phyloP scores from a whole-genome alignment of 2,888 invertebrate genomes.

The Ephialtes manifestator region DNA sequence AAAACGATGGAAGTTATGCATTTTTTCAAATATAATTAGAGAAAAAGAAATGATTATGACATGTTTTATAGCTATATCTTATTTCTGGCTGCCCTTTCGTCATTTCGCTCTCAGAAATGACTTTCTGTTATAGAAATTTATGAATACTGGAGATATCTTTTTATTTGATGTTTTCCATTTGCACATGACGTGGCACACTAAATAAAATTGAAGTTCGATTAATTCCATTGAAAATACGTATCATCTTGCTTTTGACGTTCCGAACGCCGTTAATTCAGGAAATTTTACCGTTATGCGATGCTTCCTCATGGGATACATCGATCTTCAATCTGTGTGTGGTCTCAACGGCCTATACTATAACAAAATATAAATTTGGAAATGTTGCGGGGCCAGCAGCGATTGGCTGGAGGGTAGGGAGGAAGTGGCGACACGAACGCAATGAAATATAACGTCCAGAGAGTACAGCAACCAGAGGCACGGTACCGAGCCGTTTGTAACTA shows the following conservation, averaged over 20 bases:
- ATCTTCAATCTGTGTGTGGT: slow-evolving; percentile 19
- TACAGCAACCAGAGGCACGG: slow-evolving; percentile 19
- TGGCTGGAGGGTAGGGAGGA: slow-evolving; percentile 40
- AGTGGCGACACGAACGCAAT: slow-evolving; percentile 61
- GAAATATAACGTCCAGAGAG: slow-evolving; percentile 62
- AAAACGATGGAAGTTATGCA: no score
- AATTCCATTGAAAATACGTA: no score
- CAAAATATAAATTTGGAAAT: slow-evolving; percentile 63
- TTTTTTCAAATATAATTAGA: no score
- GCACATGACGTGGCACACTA: no score
- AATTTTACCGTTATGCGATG: not conserved
- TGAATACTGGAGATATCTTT: no score
- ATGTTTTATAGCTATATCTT: no score
- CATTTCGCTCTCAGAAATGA: no score
- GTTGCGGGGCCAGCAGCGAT: slow-evolving; percentile 23
- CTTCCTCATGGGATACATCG: slow-evolving; percentile 39
- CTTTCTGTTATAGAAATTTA: no score
- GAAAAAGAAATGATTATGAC: no score
- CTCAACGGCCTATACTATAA: slow-evolving; percentile 17
- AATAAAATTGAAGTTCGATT: no score
- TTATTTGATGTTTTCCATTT: no score
- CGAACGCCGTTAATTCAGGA: slow-evolving; percentile 51
- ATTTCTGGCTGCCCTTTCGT: no score
- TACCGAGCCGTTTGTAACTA: slow-evolving; percentile 13
- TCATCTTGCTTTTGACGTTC: slow-evolving; percentile 23